phyloP scores from a whole-genome alignment of 1,140 invertebrate genomes.

The Drosophila littoralis region DNA sequence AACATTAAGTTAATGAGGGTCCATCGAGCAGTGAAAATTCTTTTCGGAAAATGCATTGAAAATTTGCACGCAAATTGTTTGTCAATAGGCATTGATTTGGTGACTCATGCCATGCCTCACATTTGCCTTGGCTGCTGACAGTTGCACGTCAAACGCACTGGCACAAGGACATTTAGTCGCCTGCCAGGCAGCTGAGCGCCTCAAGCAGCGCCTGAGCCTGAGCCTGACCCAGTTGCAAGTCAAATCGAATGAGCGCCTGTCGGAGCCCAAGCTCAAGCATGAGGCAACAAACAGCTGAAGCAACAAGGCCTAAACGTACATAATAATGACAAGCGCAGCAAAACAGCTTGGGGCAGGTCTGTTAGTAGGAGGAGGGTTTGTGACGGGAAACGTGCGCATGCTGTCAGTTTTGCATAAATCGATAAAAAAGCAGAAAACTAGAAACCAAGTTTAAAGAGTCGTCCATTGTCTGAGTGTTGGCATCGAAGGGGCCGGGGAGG shows the following conservation, averaged over 20 bases:
- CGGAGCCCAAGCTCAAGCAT: slow-evolving; percentile 39
- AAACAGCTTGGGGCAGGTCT: slow-evolving; percentile 9
- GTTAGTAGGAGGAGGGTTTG: neutral
- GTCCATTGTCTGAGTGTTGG: slow-evolving; percentile 16
- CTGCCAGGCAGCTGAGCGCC: neutral
- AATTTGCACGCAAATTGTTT: slow-evolving; percentile 50
- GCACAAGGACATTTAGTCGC: slow-evolving; percentile 58
- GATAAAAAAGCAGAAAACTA: slow-evolving; percentile 44
- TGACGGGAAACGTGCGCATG: neutral
- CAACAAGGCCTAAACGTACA: slow-evolving; percentile 70
- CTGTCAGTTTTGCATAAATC: slow-evolving; percentile 71
- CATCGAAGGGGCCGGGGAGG: neutral
- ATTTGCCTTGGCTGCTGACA: slow-evolving; percentile 57
- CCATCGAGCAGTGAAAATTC: neutral
- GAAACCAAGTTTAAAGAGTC: slow-evolving; percentile 50
- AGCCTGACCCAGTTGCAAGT: slow-evolving; percentile 69
- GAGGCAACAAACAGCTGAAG: slow-evolving; percentile 30
- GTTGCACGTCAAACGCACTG: slow-evolving; percentile 48
- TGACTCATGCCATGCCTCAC: neutral
- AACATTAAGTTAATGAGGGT: too few relatives aligned
- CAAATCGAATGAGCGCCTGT: slow-evolving; percentile 57
- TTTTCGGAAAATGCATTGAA: slow-evolving; percentile 39
- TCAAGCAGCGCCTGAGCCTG: neutral
- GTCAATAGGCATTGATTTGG: slow-evolving; percentile 52
- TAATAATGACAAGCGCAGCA: slow-evolving; percentile 59